A percentile compares a stretch with the other conserved stretches of the same genome.
phyloP scores from a whole-genome alignment of 53 echinoderm and acorn worm genomes.

The Holothuria leucospilota region DNA sequence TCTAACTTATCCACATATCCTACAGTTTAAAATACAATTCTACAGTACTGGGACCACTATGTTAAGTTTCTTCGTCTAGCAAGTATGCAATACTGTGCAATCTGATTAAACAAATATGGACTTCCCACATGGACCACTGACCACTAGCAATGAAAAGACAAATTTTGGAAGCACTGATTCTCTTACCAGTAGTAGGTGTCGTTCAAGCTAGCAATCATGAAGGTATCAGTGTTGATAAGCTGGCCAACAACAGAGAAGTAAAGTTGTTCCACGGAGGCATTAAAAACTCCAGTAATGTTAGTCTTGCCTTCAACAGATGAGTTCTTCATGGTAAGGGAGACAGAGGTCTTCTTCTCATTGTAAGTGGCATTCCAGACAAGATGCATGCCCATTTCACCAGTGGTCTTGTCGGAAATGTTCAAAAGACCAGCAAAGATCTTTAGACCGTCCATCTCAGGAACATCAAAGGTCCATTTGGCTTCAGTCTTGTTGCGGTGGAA shows the following conservation, averaged over 20 bases:
- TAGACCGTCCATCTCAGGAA: constrained; percentile 84
- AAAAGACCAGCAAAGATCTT: constrained; percentile 83
- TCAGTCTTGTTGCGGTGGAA: constrained; percentile 84
- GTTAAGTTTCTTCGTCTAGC: too few relatives aligned
- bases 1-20: too few relatives aligned
- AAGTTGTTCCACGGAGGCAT: constrained; percentile 75
- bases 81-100: too few relatives aligned
- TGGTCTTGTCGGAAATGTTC: constrained; percentile 68
- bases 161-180: too few relatives aligned
- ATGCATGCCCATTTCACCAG: constrained; percentile 58
- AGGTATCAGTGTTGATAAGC: constrained; percentile 63
- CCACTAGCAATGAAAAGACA: too few relatives aligned
- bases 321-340: constrained; percentile 79
- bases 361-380: constrained; percentile 79
- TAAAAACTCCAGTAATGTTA: constrained; percentile 91
- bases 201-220: constrained; percentile 81
- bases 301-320: constrained; percentile 56
- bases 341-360: constrained; percentile 75
- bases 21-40: too few relatives aligned
- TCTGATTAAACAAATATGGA: too few relatives aligned
- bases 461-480: constrained; percentile 86
- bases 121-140: too few relatives aligned
- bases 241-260: constrained; percentile 75
- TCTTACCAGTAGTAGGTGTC: constrained; percentile 97
- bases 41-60: too few relatives aligned